Conservation (phyloP, 2,888 invertebrate genomes). For the Aquatica leii region DNA sequence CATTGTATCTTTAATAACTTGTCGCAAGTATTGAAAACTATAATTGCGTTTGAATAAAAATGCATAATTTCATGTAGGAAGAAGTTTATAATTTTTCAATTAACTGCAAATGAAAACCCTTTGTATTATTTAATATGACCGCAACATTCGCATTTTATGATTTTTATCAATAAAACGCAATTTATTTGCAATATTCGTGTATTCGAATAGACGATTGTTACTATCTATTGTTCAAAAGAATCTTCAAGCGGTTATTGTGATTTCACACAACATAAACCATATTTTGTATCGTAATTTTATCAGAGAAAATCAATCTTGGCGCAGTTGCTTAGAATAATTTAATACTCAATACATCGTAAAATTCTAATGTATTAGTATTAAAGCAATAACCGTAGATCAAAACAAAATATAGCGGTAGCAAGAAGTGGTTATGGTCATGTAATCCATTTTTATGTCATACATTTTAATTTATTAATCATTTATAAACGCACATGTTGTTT, state of each 20-base stretch:
- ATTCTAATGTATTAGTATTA: constrained; percentile 33
- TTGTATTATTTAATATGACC: too few relatives aligned
- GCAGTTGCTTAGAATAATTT: constrained; percentile 5
- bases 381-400: constrained; percentile 39
- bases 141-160: too few relatives aligned
- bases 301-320: constrained; percentile 6
- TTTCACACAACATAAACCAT: constrained; percentile 7
- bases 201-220: background rate
- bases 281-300: constrained; percentile 5
- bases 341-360: constrained; percentile 27
- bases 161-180: too few relatives aligned
- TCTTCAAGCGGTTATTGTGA: background rate
- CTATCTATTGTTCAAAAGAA: constrained; percentile 1
- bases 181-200: background rate
- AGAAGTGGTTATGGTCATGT: constrained; percentile 31
- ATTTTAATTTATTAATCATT: constrained; percentile 45
- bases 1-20: too few relatives aligned
- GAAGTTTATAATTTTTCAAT: too few relatives aligned
- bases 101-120: too few relatives aligned
- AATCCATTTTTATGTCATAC: constrained; percentile 39
- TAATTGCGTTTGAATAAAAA: too few relatives aligned
- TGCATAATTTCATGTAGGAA: too few relatives aligned
- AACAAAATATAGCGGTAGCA: constrained; percentile 38
- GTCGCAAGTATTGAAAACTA: too few relatives aligned
- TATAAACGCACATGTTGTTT: constrained; percentile 46